phyloP scores from a whole-genome alignment of 2,797 vertebrate species.

The Fistularia commersonii region DNA sequence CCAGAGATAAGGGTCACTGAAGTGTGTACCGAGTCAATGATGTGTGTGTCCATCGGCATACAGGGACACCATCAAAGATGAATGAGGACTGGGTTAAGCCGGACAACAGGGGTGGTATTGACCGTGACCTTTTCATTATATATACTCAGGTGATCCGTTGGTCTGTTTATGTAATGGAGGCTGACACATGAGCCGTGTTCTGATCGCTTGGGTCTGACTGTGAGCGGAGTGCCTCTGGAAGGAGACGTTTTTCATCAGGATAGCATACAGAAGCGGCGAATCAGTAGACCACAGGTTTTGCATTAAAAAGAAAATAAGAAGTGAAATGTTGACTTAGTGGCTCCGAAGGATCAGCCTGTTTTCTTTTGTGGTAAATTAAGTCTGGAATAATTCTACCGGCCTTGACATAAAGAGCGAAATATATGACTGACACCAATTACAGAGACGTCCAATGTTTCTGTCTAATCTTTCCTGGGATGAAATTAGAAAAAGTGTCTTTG shows the following conservation, averaged over 20 bases:
- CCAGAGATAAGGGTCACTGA: constrained; percentile 8
- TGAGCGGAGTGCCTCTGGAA: too few species aligned
- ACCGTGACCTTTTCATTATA: constrained; percentile 28
- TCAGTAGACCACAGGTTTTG: neutral
- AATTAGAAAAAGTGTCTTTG: too few species aligned
- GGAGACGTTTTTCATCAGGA: neutral
- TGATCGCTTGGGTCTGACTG: too few species aligned
- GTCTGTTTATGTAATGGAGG: constrained; percentile 2
- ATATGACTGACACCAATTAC: neutral
- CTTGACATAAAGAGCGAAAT: neutral
- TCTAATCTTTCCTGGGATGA: too few species aligned
- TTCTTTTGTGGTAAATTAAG: neutral
- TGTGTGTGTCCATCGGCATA: constrained; percentile 17
- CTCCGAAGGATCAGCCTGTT: constrained; percentile 1
- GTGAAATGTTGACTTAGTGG: neutral
- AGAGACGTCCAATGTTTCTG: neutral
- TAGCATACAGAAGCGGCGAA: neutral
- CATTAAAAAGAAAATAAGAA: neutral
- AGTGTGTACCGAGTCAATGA: constrained; percentile 18
- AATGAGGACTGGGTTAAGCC: constrained; percentile 4
- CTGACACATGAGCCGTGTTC: constrained; percentile 2
- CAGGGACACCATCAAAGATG: constrained; percentile 19
- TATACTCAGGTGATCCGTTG: constrained; percentile 13
- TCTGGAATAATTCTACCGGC: neutral
- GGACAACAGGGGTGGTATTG: constrained; percentile 5